A percentile compares a stretch with the other conserved stretches of the same genome.
phyloP scores from a whole-genome alignment of 2,797 vertebrate species.

The Calcarius lapponicus region DNA sequence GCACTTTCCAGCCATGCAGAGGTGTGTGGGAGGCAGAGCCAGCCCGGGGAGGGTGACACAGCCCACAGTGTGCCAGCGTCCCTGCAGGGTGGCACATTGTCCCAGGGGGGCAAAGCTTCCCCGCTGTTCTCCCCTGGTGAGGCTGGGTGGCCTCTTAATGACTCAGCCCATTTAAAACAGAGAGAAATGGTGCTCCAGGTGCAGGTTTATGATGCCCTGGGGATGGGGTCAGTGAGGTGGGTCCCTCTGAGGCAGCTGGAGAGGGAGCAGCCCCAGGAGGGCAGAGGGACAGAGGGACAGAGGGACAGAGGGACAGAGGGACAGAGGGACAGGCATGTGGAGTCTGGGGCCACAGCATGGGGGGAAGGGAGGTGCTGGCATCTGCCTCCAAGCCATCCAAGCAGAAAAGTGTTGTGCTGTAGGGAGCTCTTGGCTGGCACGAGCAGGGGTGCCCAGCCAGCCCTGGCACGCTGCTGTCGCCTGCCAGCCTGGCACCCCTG shows the following conservation, averaged over 20 bases:
- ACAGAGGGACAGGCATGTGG: rapidly evolving
- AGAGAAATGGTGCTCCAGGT: background rate
- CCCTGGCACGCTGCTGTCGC: rapidly evolving
- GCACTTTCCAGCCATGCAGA: slow-evolving; percentile 10
- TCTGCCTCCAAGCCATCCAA: background rate
- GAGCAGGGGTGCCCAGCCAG: background rate
- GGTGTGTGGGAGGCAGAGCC: background rate
- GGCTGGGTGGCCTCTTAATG: background rate
- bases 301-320: rapidly evolving
- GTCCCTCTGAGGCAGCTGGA: background rate
- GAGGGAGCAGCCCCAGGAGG: background rate
- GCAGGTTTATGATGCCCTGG: rapidly evolving
- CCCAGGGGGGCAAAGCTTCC: background rate
- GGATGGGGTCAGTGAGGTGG: background rate
- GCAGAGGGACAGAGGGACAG: rapidly evolving
- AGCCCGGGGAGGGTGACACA: background rate
- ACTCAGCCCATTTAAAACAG: background rate
- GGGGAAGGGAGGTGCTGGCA: background rate
- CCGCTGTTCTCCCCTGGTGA: rapidly evolving
- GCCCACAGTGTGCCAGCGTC: background rate
- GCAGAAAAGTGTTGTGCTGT: background rate
- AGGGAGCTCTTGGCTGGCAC: background rate
- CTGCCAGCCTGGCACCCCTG: background rate
- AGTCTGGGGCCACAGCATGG: rapidly evolving
- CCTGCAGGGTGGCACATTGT: background rate